A percentile compares a stretch with the other conserved stretches of the same genome.
Evolutionary conservation across 2,113 vertebrate species (phyloP).

Genomic region (Lepidothrix coronata): DNA sequence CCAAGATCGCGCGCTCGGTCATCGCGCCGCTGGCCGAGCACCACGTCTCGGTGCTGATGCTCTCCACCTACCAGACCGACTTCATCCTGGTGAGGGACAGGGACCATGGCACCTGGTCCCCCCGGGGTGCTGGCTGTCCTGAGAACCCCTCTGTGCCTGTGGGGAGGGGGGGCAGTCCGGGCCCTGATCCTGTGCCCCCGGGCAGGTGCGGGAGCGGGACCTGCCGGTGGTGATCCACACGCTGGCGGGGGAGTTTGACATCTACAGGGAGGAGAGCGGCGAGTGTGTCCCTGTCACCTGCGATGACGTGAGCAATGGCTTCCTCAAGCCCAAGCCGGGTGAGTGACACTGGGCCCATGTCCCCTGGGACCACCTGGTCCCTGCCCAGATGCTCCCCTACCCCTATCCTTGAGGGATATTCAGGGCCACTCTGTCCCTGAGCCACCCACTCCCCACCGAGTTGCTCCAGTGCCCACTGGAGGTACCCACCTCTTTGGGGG

Average conservation of each 20-base stretch:
- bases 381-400: not conserved
- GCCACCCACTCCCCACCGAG: not conserved
- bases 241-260: slow-evolving; percentile 88
- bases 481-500: not conserved
- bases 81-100: slow-evolving; percentile 83
- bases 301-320: slow-evolving; percentile 78
- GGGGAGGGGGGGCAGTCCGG: rapidly evolving
- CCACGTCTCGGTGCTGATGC: slow-evolving; percentile 95
- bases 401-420: not conserved
- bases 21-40: slow-evolving; percentile 92
- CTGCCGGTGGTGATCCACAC: slow-evolving; percentile 89
- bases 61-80: slow-evolving; percentile 93
- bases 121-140: not conserved
- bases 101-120: rapidly evolving
- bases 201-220: slow-evolving; percentile 91
- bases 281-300: slow-evolving; percentile 80
- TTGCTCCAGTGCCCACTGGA: not conserved
- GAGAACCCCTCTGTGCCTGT: rapidly evolving
- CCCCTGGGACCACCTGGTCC: not conserved
- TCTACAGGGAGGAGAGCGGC: slow-evolving; percentile 88
- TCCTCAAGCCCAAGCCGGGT: slow-evolving; percentile 77
- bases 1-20: slow-evolving; percentile 94
- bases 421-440: not conserved
- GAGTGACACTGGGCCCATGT: not conserved
- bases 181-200: not conserved